Base-by-base conservation (phyloP, 2,888 invertebrate genomes). In the Harpalus rubripes region DNA sequence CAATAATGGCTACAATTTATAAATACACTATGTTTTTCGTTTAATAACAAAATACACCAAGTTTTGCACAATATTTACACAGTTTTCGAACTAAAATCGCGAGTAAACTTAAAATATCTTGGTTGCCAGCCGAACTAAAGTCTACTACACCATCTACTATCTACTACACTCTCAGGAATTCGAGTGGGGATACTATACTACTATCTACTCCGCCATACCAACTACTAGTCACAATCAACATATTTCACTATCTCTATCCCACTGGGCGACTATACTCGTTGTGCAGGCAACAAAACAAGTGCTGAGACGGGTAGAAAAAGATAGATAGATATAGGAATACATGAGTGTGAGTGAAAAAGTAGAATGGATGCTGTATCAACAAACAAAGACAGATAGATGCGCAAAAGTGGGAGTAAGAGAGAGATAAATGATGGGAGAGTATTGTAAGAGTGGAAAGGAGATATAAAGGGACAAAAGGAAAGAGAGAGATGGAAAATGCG, bases 241-340 rank as follows among this genome's bases (percentile, higher is more conserved):
- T 52, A 52, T 12, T 52, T 52, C 10, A 52, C 44, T 52, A 12
- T 52, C 1, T 52, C 44, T 52, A 52, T 10, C 6, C 44, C 12
- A 52, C 44, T 52, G 44, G 44, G 10, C 12, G 44, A 52, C 10
- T 52, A 12, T 52, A 52, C 44, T 52, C 44, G 44, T 52, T 52
- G 44, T 52, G 44, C 12, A 52, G 44, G 44, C 44, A 52, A 52
- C 44, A 52, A 52, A 52, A 52, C 44, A 52, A 52, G 44, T 52
- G 44, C 44, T 52, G 44, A 52, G 44, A 52, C 44, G 44, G 44
- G 44, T 52, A 52, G 44, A 52, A 52, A 52, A 12, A 10, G 44
- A 52, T 12, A 52, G 44, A 12, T 12, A 52, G 1, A 52, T 52
- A 52, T 7, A 52, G 10, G 44, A 7, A 52, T 52, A 12, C 5